A percentile compares a stretch with the other conserved stretches of the same genome.
phyloP scores from a whole-genome alignment of 1,140 invertebrate genomes.

The Aphelinus atriplicis region DNA sequence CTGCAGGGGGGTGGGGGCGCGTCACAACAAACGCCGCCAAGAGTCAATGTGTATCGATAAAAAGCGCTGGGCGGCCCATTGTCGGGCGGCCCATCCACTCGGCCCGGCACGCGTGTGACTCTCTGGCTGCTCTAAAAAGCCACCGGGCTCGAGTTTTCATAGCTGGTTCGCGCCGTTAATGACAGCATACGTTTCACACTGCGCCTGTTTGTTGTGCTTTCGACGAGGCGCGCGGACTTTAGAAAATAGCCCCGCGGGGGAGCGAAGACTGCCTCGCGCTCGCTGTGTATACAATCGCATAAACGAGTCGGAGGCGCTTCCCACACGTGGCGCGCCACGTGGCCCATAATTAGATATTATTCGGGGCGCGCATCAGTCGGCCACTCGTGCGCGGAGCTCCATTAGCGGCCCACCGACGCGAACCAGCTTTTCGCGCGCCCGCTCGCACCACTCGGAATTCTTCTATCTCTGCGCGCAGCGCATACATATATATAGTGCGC shows the following conservation, averaged over 20 bases:
- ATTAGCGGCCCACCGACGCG: conserved; percentile 9
- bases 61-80: conserved; percentile 4
- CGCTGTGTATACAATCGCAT: not conserved
- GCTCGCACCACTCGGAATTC: not conserved
- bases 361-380: conserved; percentile 34
- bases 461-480: not conserved
- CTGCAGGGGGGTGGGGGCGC: not conserved
- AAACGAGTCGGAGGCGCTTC: conserved; percentile 46
- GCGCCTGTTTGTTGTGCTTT: conserved; percentile 16
- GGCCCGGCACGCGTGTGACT: not conserved
- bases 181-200: conserved; percentile 49
- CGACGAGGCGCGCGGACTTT: conserved; percentile 41
- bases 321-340: conserved; percentile 52
- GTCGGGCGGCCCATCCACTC: not conserved
- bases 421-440: too few species aligned
- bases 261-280: not conserved
- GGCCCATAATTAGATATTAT: conserved; percentile 55
- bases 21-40: not conserved
- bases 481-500: too few species aligned
- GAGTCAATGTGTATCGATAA: conserved; percentile 32
- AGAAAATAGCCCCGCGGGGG: conserved; percentile 47
- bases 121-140: not conserved
- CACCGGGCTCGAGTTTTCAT: not conserved
- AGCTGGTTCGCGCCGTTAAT: conserved; percentile 31
- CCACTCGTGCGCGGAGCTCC: not conserved